Evolutionary conservation across 2,888 invertebrate genomes (phyloP).

Genomic region (Luffia ferchaultella): DNA sequence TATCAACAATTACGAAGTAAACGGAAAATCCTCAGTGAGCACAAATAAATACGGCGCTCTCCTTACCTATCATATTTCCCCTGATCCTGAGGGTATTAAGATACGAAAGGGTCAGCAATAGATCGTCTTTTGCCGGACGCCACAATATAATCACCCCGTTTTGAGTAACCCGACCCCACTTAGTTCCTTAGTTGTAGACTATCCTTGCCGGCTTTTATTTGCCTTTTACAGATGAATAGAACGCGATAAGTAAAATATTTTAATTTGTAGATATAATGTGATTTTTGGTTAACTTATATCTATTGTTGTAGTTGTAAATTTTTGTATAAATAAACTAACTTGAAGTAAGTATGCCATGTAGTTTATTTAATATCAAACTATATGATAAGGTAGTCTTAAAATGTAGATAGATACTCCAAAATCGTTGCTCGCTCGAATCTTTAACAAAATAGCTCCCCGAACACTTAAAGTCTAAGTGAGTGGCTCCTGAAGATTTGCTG

Average conservation of each 20-base stretch:
- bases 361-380: not conserved
- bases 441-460: conserved; percentile 52
- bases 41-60: conserved; percentile 53
- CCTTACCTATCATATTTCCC: conserved; percentile 52
- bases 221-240: too few species aligned
- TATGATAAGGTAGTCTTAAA: not conserved
- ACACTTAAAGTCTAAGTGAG: conserved; percentile 66
- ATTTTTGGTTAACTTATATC: too few species aligned
- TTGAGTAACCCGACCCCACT: not conserved
- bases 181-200: not conserved
- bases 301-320: too few species aligned
- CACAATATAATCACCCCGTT: conserved; percentile 3
- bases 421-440: conserved; percentile 56
- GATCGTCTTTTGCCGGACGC: conserved; percentile 27
- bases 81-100: conserved; percentile 48
- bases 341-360: too few species aligned
- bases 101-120: conserved; percentile 48
- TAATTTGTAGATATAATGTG: too few species aligned
- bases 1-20: conserved; percentile 27
- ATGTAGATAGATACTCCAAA: conserved; percentile 19
- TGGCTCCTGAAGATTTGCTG: conserved; percentile 63
- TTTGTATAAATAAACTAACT: too few species aligned
- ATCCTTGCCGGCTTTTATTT: not conserved
- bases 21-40: conserved; percentile 51
- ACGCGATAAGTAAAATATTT: too few species aligned